A percentile compares a stretch with the other conserved stretches of the same genome.
These are phyloP conservation scores for Scyliorhinus canicula DNA, from an alignment of 2,797 vertebrate genomes.

Conservation along the genomic window DNA sequence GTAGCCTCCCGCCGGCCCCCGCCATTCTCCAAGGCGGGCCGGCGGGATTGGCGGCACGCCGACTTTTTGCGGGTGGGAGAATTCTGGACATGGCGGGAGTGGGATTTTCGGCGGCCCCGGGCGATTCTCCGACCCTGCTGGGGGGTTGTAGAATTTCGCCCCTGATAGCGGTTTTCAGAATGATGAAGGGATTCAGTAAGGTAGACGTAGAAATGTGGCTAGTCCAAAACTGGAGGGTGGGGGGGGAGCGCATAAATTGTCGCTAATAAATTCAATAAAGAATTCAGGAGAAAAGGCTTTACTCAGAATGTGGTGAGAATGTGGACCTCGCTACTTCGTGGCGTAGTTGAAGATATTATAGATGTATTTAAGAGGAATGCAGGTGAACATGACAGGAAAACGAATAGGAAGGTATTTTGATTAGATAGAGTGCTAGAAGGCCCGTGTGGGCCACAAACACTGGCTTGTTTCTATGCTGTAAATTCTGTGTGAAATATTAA, in stretches of 20 bases:
- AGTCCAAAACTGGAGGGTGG: neutral
- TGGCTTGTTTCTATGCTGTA: neutral
- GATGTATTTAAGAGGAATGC: neutral
- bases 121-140: too few species aligned
- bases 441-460: neutral
- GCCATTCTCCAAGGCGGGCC: too few species aligned
- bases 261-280: neutral
- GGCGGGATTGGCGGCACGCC: too few species aligned
- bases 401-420: neutral
- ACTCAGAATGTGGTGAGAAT: neutral
- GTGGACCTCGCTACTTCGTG: neutral
- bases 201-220: neutral
- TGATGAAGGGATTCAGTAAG: neutral
- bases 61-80: too few species aligned
- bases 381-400: neutral
- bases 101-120: too few species aligned
- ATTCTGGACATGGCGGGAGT: too few species aligned
- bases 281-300: neutral
- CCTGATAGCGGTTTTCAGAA: neutral
- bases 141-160: too few species aligned
- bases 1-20: too few species aligned
- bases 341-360: neutral
- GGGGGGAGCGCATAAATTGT: too few species aligned
- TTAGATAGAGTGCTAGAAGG: neutral
- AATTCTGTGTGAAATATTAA: neutral